Evolutionary conservation across 1,140 invertebrate species (phyloP).

Genomic region (Mycetomoellerius zeteki): DNA sequence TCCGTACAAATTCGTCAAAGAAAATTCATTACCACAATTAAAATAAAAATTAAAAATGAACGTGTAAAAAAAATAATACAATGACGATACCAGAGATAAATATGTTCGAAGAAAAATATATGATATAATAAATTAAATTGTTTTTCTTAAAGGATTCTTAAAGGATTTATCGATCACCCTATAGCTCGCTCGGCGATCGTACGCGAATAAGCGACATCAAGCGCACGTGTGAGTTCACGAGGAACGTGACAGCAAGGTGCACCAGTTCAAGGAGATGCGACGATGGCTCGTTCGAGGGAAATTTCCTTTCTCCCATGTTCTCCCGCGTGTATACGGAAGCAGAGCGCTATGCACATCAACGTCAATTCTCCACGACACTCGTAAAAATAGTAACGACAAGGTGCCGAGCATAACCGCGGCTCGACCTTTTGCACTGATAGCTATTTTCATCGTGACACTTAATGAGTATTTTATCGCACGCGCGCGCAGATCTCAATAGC

Average conservation of each 20-base stretch:
- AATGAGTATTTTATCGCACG: conserved; percentile 15
- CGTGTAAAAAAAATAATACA: neutral
- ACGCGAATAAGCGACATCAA: conserved; percentile 4
- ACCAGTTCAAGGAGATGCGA: conserved; percentile 35
- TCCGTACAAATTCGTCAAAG: too few relatives aligned
- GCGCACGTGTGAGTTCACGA: neutral
- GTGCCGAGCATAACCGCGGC: neutral
- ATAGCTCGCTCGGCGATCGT: neutral
- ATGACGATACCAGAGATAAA: neutral
- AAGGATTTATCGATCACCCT: neutral
- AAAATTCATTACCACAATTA: neutral
- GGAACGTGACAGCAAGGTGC: conserved; percentile 51
- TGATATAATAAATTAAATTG: neutral
- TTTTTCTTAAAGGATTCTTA: neutral
- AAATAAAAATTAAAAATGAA: neutral
- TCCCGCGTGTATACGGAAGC: conserved; percentile 45
- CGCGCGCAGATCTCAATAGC: too few relatives aligned
- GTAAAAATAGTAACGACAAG: neutral
- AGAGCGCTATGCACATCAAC: conserved; percentile 21
- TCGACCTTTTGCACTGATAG: neutral
- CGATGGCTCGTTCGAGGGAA: conserved; percentile 48
- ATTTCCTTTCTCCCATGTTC: conserved; percentile 69
- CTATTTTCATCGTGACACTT: conserved; percentile 17
- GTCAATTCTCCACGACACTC: neutral
- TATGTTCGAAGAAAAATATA: too few relatives aligned